Percentiles rank a stretch among this genome's conserved stretches.
phyloP scores from a whole-genome alignment of 1,140 invertebrate species.

The Zaprionus inermis region DNA sequence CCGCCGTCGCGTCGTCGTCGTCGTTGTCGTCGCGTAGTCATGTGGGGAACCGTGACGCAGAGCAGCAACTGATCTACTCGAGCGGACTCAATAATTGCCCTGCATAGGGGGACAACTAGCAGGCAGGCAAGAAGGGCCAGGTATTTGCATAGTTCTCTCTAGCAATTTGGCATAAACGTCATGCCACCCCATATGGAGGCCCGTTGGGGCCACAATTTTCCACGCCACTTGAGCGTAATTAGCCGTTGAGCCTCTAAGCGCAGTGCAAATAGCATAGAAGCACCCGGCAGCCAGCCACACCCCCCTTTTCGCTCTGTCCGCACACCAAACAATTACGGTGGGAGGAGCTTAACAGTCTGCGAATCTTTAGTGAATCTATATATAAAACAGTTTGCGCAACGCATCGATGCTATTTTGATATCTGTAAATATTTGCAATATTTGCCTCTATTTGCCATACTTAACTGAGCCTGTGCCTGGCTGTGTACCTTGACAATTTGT shows the following conservation, averaged over 20 bases:
- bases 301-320: slow-evolving; percentile 1
- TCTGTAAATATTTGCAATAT: slow-evolving; percentile 70
- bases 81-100: slow-evolving; percentile 72
- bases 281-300: slow-evolving; percentile 10
- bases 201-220: slow-evolving; percentile 65
- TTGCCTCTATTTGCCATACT: slow-evolving; percentile 54
- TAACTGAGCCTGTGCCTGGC: slow-evolving; percentile 18
- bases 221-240: slow-evolving; percentile 82
- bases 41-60: slow-evolving; percentile 74
- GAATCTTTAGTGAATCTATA: slow-evolving; percentile 45
- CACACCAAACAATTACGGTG: no score
- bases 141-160: slow-evolving; percentile 61
- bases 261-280: slow-evolving; percentile 58
- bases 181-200: slow-evolving; percentile 17
- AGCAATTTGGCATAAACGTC: slow-evolving; percentile 73
- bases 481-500: slow-evolving; percentile 41
- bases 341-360: slow-evolving; percentile 1
- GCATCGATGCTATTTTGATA: slow-evolving; percentile 80
- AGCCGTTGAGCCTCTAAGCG: slow-evolving; percentile 74
- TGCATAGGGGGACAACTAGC: no score
- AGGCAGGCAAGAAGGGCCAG: no score
- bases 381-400: slow-evolving; percentile 65
- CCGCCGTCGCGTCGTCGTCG: slow-evolving; percentile 19
- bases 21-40: slow-evolving; percentile 26
- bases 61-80: slow-evolving; percentile 48